phyloP scores from a whole-genome alignment of 2,113 vertebrate species.

The Gallinago undulata region DNA sequence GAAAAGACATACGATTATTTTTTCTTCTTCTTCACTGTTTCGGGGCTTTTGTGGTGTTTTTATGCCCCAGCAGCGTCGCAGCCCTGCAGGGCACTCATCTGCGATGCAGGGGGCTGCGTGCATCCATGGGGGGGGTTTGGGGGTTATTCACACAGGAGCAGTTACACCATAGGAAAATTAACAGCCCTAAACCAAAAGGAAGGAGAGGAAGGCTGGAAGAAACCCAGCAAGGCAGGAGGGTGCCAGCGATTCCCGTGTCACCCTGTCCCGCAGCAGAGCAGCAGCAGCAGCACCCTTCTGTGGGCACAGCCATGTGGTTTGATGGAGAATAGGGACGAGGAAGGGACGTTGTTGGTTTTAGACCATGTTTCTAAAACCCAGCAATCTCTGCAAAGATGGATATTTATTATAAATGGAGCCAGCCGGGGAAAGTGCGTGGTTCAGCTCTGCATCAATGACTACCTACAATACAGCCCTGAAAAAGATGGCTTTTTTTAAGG shows the following conservation, averaged over 20 bases:
- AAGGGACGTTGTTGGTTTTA: neutral
- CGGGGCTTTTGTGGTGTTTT: neutral
- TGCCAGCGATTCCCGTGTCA: rapidly evolving
- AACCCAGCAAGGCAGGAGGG: neutral
- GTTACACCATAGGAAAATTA: neutral
- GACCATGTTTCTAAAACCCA: neutral
- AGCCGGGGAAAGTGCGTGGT: neutral
- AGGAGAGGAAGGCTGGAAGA: neutral
- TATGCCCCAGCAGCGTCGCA: neutral
- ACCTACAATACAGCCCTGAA: neutral
- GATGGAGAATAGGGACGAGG: neutral
- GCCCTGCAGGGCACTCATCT: neutral
- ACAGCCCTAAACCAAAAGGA: neutral
- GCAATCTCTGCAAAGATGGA: neutral
- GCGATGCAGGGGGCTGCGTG: neutral
- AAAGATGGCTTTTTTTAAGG: neutral
- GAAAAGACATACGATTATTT: neutral
- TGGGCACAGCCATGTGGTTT: rapidly evolving
- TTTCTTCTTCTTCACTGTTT: neutral
- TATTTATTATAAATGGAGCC: neutral
- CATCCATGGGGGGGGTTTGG: rapidly evolving
- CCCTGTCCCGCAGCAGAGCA: neutral
- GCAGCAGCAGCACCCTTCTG: neutral
- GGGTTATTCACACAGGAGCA: neutral
- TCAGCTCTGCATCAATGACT: neutral